Evolutionary conservation across 1,140 invertebrate species (phyloP).

Genomic region (Bombyx mori): DNA sequence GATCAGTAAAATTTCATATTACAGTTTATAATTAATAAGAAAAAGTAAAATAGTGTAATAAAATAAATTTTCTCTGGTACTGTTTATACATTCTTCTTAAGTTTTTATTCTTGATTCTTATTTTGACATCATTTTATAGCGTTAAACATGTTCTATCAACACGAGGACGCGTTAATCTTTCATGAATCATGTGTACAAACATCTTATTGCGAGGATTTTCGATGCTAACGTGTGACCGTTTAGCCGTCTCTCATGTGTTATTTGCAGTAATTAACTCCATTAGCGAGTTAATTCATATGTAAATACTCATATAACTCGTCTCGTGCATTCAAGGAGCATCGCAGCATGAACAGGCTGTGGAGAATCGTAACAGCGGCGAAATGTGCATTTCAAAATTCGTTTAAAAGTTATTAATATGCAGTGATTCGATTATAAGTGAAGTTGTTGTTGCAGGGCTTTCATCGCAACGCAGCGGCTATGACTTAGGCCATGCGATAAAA

Average conservation of each 20-base stretch:
- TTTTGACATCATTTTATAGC: no score
- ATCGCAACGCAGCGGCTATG: conserved; percentile 43
- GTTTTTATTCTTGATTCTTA: no score
- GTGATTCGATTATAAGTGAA: conserved; percentile 12
- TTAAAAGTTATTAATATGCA: conserved; percentile 8
- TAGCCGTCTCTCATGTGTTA: conserved; percentile 30
- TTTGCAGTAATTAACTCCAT: conserved; percentile 42
- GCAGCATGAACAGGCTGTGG: conserved; percentile 50
- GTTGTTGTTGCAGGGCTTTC: conserved; percentile 49
- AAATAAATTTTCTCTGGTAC: no score
- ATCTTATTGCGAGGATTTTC: conserved; percentile 24
- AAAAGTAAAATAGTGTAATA: no score
- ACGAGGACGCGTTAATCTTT: conserved; percentile 5
- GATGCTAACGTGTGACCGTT: conserved; percentile 40
- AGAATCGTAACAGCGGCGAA: conserved; percentile 35
- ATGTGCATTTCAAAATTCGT: conserved; percentile 25
- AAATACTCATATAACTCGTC: conserved; percentile 20
- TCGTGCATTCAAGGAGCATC: conserved; percentile 15
- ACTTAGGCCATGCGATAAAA: conserved; percentile 61
- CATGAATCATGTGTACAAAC: conserved; percentile 26
- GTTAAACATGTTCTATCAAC: no score
- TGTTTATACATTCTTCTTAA: no score
- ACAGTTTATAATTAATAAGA: no score
- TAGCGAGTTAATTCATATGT: conserved; percentile 41
- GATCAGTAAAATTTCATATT: no score